Base-by-base conservation (phyloP, 92 coral and sea anemone species). In the Meandrina meandrites region DNA sequence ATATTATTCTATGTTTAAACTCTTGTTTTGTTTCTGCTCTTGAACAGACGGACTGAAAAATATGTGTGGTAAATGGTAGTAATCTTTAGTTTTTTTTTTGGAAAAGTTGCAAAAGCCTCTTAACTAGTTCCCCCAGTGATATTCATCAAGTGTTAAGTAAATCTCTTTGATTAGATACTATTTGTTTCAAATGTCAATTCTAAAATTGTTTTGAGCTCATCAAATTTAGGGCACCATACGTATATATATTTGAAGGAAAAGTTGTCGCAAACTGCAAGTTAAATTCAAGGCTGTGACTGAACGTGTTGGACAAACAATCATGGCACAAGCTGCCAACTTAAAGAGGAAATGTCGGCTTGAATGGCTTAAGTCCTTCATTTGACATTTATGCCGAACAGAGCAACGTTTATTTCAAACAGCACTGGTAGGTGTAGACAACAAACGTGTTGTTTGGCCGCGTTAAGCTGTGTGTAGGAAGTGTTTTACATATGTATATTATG, bases 401-500 rank as follows among this genome's bases (percentile, higher is more conserved):
- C 35, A 66, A 1, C 2, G 16, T 27, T 66, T 66, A 54, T 28
- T 66, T 66, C 17, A 0, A 13, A 30, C 18, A 19, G 4, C 17
- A 18, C 68, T 79, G 31, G 1, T 32, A 30, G 31, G 30, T 53
- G 34, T 31, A 15, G 50, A 60, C 56, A 22, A 34, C 68, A 15
- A 48, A 16, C 47, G 18, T 58, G 24, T 21, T 40, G 16, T 6
- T 37, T 57, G 15, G 30, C 54, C 0, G 18, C 47, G 47, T 27
- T 30, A 24, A 64, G 47, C 66, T 81, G 22, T 37, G 32, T 16
- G 12, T 60, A 69, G 85, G 85, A 81, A 81, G 76, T 69, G 32
- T 12, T 48, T 45, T 28, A 40, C 60, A 66, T n/a, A n/a, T n/a
- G 58, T 40, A 37, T 40, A 42, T 66, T n/a, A 8, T 66, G 82